Conservation (phyloP, 2,797 vertebrate genomes). For the Sebastes oblongus region DNA sequence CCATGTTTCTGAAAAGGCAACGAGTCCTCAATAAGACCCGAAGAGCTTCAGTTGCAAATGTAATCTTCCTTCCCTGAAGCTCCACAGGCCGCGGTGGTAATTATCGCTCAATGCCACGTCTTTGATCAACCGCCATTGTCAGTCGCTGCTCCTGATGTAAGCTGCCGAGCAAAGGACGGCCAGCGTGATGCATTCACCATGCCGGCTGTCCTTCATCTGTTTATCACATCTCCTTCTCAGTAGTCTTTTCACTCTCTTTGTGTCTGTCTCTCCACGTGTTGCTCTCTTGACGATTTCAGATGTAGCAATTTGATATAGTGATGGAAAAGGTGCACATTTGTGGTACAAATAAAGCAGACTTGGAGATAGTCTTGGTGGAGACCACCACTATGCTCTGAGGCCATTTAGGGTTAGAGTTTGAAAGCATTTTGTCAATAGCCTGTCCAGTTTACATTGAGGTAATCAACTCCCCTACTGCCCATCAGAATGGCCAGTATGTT, state of each 20-base stretch:
- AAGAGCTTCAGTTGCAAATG: slow-evolving; percentile 28
- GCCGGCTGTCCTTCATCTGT: slow-evolving; percentile 29
- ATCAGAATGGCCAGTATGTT: too few species aligned
- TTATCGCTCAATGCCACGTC: slow-evolving; percentile 56
- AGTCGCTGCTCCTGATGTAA: slow-evolving; percentile 42
- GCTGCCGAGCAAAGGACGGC: slow-evolving; percentile 32
- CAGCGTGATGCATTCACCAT: slow-evolving; percentile 12
- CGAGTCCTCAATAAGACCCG: slow-evolving; percentile 21
- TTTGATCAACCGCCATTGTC: slow-evolving; percentile 68
- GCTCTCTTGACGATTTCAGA: neutral
- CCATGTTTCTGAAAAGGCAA: slow-evolving; percentile 25
- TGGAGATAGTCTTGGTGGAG: neutral
- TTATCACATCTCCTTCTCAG: slow-evolving; percentile 3
- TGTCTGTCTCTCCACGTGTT: neutral
- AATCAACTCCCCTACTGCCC: neutral
- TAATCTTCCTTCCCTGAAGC: slow-evolving; percentile 56
- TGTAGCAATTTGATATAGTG: neutral
- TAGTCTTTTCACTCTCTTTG: neutral
- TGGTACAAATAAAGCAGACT: neutral
- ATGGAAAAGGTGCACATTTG: neutral
- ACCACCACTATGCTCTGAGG: neutral
- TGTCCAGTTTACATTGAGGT: neutral
- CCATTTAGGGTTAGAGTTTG: neutral
- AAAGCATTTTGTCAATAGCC: neutral
- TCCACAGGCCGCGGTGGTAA: slow-evolving; percentile 58